Base-by-base conservation (phyloP, 2,113 vertebrate species). In the Parus major region DNA sequence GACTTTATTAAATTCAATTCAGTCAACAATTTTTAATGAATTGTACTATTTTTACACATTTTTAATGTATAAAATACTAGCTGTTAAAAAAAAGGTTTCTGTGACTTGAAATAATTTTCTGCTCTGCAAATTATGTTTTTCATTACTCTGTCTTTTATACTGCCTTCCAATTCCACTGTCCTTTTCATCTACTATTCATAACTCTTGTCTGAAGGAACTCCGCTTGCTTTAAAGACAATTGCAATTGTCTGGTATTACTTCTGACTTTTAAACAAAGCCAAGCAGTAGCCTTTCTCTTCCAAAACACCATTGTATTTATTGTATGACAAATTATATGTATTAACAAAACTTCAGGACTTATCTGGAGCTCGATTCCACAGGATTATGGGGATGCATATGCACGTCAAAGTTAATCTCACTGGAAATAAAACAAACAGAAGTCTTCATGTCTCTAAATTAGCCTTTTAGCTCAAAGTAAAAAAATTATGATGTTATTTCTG, bases 401-500 rank as follows among this genome's bases (percentile, higher is more conserved):
- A 39, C 1, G 10, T 23, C 22, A 47, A 36, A 47, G 7, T n/a
- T 80, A 50, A 71, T 64, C 31, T 69, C 28, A 12, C 19, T 65
- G 50, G 24, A 76, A 94, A 72, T 56, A 61, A 84, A 52, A 10
- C 18, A 60, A 13, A 9, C 11, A 44, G 44, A 64, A 25, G 3
- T 52, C 35, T 50, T 86, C n/a, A 9, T 28, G 35, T 39, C 23
- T 33, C 12, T 86, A 14, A 7, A 1, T 47, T 14, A 61, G n/a
- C 24, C 39, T 55, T 23, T 47, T 2, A 42, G 29, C 35, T 86
- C 12, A 36, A 78, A 93, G 42, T 27, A 29, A 73, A 83, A 90
- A 65, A 46, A 1, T 52, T 44, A 11, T 0, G 0, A 1, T 47
- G 57, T 10, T 57, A 50, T 53, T 87, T 90, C 41, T 31, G 35